phyloP scores from a whole-genome alignment of 2,888 invertebrate species.

The Pseudococcus viburni region DNA sequence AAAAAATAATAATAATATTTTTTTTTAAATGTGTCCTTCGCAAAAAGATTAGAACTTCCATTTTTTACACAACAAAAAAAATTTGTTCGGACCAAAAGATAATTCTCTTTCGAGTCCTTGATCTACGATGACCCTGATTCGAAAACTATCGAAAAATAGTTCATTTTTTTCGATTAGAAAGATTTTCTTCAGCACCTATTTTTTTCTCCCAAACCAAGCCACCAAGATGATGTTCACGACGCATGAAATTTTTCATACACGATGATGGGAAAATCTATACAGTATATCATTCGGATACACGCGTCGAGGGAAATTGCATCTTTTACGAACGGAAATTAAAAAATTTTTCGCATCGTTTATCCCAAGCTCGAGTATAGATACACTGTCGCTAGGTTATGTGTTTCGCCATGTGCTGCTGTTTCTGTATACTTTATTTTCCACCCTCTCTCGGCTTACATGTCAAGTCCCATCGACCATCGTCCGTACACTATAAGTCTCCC shows the following conservation, averaged over 20 bases:
- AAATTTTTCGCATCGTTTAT: constrained; percentile 42
- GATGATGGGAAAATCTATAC: not conserved
- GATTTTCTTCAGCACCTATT: not conserved
- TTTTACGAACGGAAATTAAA: constrained; percentile 37
- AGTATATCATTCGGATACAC: not conserved
- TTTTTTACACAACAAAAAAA: too few relatives aligned
- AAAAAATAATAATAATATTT: too few relatives aligned
- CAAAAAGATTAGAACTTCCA: too few relatives aligned
- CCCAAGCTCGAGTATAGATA: not conserved
- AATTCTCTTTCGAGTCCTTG: too few relatives aligned
- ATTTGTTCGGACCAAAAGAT: too few relatives aligned
- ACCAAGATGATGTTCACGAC: not conserved
- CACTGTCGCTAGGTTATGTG: not conserved
- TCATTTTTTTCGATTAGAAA: too few relatives aligned
- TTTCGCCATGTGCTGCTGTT: not conserved
- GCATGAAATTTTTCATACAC: not conserved
- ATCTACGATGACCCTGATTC: too few relatives aligned
- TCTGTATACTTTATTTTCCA: not conserved
- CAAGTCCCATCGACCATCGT: not conserved
- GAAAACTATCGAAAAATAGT: too few relatives aligned
- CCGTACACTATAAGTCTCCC: not conserved
- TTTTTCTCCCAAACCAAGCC: not conserved
- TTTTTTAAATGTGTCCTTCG: not conserved
- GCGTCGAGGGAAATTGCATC: constrained; percentile 34
- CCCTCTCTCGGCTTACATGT: too few relatives aligned